Conservation (phyloP, 2,797 vertebrate species). For the Clarias fuscus region DNA sequence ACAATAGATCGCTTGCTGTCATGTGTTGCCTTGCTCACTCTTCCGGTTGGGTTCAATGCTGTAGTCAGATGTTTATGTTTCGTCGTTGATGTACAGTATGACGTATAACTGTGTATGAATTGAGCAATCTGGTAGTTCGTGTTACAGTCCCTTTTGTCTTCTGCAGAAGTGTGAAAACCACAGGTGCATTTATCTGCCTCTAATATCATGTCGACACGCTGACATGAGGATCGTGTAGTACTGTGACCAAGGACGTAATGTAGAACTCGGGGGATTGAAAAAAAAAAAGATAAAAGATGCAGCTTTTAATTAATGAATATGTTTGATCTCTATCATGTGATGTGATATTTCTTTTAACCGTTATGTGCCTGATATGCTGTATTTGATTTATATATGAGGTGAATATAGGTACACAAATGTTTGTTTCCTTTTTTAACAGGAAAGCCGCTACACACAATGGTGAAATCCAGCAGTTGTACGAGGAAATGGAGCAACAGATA, state of each 20-base stretch:
- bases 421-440: constrained; percentile 66
- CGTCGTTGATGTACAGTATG: not conserved
- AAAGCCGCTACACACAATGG: constrained; percentile 85
- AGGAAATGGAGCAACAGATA: constrained; percentile 96
- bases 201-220: not conserved
- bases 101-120: not conserved
- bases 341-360: too few relatives aligned
- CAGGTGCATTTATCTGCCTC: not conserved
- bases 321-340: not conserved
- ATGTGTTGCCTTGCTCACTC: not conserved
- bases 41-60: not conserved
- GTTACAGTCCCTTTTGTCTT: not conserved
- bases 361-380: not conserved
- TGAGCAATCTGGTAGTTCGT: not conserved
- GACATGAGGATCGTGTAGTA: not conserved
- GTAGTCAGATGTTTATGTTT: not conserved
- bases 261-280: not conserved
- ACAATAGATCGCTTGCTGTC: not conserved
- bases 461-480: constrained; percentile 88
- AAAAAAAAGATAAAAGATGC: not conserved
- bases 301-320: not conserved
- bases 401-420: not conserved
- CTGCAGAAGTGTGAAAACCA: not conserved
- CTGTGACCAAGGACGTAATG: not conserved
- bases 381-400: not conserved